Percentiles rank a stretch among this genome's conserved stretches.
These are phyloP conservation scores for Bombus picipes DNA, from an alignment of 1,140 invertebrate species.

Conservation along the genomic window DNA sequence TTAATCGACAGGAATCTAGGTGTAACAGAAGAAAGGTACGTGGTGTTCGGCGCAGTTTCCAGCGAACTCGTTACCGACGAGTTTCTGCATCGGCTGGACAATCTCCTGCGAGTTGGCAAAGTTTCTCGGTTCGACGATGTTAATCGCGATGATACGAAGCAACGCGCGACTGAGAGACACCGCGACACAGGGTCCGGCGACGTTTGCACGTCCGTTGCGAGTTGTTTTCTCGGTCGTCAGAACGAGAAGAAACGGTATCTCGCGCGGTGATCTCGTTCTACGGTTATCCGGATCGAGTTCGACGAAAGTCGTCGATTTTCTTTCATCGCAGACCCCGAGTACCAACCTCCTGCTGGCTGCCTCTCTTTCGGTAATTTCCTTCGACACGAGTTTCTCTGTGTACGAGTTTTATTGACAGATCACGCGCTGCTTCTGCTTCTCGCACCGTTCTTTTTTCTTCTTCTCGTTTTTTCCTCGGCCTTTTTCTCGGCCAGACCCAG, in stretches of 20 bases:
- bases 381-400: neutral
- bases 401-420: conserved; percentile 1
- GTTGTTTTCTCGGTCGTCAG: neutral
- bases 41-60: neutral
- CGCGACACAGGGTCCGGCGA: neutral
- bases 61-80: conserved; percentile 15
- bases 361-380: conserved; percentile 7
- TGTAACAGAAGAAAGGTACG: conserved; percentile 20
- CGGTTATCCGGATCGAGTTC: neutral
- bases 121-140: conserved; percentile 13
- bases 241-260: neutral
- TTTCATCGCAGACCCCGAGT: neutral
- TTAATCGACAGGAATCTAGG: too few species aligned
- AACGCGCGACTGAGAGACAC: neutral
- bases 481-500: neutral
- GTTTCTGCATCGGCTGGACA: neutral
- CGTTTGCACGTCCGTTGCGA: neutral
- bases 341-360: neutral
- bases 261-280: neutral
- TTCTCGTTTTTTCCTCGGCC: accelerated
- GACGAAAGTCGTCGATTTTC: neutral
- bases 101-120: neutral
- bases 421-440: neutral
- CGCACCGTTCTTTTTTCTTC: neutral
- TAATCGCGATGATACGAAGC: conserved; percentile 11